Base-by-base conservation (phyloP, 2,113 vertebrate genomes). In the Buteo buteo region DNA sequence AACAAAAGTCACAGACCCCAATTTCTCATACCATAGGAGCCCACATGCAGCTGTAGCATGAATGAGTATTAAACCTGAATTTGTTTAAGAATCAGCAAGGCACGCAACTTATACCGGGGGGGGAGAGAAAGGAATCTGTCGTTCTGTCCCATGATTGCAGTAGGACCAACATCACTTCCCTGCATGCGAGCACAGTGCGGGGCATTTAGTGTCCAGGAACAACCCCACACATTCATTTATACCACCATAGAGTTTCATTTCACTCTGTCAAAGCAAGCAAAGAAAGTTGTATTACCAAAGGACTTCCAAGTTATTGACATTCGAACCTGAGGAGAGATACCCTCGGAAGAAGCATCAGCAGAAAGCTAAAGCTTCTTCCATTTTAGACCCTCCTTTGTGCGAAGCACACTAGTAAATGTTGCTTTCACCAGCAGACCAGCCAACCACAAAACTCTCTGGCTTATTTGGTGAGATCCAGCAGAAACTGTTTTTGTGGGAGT, bases 21-120 rank as follows among this genome's bases (percentile, higher is more conserved):
- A 80, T 61, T 57, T 42, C 38, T 78, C 47, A 54, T 42, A 69
- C 15, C 6, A 54, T 4, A 7, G 42, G 3, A 73, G 16, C 38
- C 42, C 47, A 57, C 34, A 22, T 21, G 16, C 67, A 73, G 34
- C 44, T 54, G 11, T 6, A 58, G 11, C 3, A 21, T 36, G 59
- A 87, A 61, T 0, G 0, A 28, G 10, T 42, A 29, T 50, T 31
- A 70, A 86, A 44, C 3, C 55, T 45, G 24, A 34, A 62, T 54
- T 72, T 58, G 34, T 49, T 45, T 71, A 50, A 47, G 22, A 25
- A 49, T 29, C 13, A 47, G 4, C 3, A 66, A 42, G 31, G 5
- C 15, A 32, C 0, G 0, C 6, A 16, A 31, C 7, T 7, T 32
- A 12, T 3, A 49, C 6, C 0, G 0, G 5, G 29, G 45, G 2